A percentile compares a stretch with the other conserved stretches of the same genome.
These are phyloP conservation scores for Plodia interpunctella DNA, from an alignment of 1,140 invertebrate species.

Conservation along the genomic window DNA sequence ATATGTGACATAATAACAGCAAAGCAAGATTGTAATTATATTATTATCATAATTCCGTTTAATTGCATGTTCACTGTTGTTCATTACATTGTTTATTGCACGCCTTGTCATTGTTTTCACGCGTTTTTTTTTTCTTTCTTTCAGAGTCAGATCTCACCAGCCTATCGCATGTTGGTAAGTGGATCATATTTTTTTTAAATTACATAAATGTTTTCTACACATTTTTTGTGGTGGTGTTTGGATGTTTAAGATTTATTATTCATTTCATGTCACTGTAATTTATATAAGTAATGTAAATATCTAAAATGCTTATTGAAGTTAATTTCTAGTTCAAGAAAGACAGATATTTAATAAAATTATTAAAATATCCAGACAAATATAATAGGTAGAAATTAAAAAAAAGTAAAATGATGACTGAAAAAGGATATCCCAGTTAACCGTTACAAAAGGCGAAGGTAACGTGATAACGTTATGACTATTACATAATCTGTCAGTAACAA, in stretches of 20 bases:
- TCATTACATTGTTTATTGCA: slow-evolving; percentile 14
- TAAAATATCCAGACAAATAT: too few species aligned
- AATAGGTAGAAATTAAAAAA: too few species aligned
- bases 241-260: not conserved
- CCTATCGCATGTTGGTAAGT: slow-evolving; percentile 80
- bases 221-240: not conserved
- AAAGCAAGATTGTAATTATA: not conserved
- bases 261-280: not conserved
- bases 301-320: too few species aligned
- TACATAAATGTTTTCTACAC: not conserved
- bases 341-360: too few species aligned
- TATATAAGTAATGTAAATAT: not conserved
- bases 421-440: too few species aligned
- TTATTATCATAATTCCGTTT: not conserved
- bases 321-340: too few species aligned
- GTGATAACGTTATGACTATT: too few species aligned
- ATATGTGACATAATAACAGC: not conserved
- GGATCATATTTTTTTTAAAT: slow-evolving; percentile 27
- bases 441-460: too few species aligned
- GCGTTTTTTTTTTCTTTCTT: slow-evolving; percentile 64
- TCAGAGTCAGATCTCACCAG: slow-evolving; percentile 79
- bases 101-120: slow-evolving; percentile 22
- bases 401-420: too few species aligned
- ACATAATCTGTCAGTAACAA: too few species aligned
- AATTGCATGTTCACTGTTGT: slow-evolving; percentile 2